Conservation (phyloP, 2,797 vertebrate genomes). For the Enteromius viviparus region DNA sequence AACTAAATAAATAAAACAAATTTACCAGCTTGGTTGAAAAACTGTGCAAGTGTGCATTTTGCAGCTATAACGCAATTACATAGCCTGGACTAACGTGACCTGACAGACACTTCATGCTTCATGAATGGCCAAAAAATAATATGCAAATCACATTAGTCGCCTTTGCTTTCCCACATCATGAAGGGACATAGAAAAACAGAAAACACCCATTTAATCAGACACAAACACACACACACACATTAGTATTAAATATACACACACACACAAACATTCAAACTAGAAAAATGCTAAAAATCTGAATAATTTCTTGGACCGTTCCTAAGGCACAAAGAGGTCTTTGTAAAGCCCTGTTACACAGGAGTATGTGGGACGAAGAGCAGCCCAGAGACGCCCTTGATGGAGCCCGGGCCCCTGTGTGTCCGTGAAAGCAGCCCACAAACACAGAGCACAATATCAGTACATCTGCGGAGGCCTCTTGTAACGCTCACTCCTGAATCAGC, state of each 20-base stretch:
- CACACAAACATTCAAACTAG: conserved; percentile 26
- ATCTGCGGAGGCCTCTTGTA: neutral
- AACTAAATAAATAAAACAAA: neutral
- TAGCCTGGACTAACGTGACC: conserved; percentile 22
- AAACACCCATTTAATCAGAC: conserved; percentile 10
- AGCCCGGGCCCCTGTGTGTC: conserved; percentile 1
- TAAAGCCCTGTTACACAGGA: conserved; percentile 43
- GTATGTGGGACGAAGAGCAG: conserved; percentile 1
- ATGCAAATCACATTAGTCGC: conserved; percentile 68
- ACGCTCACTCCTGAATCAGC: conserved; percentile 16
- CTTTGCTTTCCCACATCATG: conserved; percentile 29
- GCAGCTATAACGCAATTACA: conserved; percentile 41
- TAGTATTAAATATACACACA: neutral
- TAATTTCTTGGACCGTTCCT: conserved; percentile 68
- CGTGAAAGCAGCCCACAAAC: conserved; percentile 15
- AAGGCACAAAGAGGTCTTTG: conserved; percentile 74
- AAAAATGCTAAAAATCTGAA: conserved; percentile 71
- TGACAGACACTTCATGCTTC: conserved; percentile 48
- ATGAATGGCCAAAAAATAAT: conserved; percentile 50
- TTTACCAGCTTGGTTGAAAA: neutral
- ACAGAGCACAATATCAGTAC: conserved; percentile 11
- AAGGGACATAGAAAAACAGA: conserved; percentile 34
- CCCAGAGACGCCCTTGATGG: neutral
- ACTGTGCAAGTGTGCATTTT: neutral
- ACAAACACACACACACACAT: conserved; percentile 8